Evolutionary conservation across 2,113 vertebrate species (phyloP).

Genomic region (Daphoenositta chrysoptera): DNA sequence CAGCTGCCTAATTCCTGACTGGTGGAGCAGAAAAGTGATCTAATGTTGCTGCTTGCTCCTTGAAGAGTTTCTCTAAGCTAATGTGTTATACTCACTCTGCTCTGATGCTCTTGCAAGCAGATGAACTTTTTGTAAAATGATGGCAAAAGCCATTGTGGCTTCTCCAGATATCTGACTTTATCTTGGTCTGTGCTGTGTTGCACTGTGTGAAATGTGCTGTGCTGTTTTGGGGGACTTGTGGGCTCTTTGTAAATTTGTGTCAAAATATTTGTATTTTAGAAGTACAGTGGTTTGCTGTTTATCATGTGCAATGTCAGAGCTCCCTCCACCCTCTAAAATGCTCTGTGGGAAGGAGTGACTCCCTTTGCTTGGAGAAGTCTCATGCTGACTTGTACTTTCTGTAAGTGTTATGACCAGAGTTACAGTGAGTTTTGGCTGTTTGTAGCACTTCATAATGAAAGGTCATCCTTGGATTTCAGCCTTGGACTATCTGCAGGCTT

Average conservation of each 20-base stretch:
- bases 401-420: neutral
- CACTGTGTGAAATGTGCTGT: neutral
- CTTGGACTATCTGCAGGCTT: neutral
- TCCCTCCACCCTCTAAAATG: neutral
- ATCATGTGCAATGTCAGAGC: neutral
- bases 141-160: neutral
- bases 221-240: neutral
- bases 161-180: neutral
- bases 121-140: neutral
- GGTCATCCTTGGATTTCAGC: neutral
- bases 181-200: neutral
- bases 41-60: neutral
- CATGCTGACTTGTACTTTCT: neutral
- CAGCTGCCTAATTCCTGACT: neutral
- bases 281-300: neutral
- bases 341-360: neutral
- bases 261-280: neutral
- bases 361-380: neutral
- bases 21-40: neutral
- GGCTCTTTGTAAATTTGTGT: neutral
- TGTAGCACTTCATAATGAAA: neutral
- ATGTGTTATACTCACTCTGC: neutral
- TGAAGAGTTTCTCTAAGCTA: neutral
- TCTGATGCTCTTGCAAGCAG: neutral
- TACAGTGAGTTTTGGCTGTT: constrained; percentile 1